Conservation (phyloP, 2,113 vertebrate genomes). For the Paralichthys olivaceus region DNA sequence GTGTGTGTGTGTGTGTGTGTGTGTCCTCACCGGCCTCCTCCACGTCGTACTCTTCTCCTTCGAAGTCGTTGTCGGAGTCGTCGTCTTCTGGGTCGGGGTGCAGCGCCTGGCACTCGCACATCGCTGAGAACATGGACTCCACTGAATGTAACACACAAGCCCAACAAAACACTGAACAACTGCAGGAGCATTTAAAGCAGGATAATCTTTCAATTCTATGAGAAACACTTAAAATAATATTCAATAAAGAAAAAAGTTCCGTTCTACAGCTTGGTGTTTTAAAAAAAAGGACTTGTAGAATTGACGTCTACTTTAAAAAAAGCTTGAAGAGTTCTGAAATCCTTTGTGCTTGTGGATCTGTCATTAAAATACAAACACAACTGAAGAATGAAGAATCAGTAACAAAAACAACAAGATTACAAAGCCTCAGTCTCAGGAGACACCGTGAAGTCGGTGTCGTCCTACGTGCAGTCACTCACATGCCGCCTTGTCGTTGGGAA, state of each 20-base stretch:
- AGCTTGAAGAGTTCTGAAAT: no score
- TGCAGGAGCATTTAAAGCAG: no score
- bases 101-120: conserved; percentile 97
- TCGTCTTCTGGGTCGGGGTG: conserved; percentile 95
- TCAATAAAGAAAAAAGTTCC: no score
- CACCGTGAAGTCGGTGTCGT: neutral
- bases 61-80: conserved; percentile 92
- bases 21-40: conserved; percentile 90
- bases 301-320: no score
- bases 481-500: conserved; percentile 91
- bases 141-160: conserved; percentile 83
- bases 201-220: no score
- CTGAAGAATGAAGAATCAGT: no score
- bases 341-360: no score
- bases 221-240: neutral
- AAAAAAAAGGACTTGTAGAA: no score
- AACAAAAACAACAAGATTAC: no score
- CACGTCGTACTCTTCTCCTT: conserved; percentile 94
- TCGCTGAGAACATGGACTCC: conserved; percentile 94
- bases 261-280: no score
- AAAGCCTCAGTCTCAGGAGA: no score
- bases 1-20: neutral
- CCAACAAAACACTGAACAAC: conserved; percentile 75
- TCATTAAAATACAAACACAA: no score
- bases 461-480: conserved; percentile 79